Evolutionary conservation across 2,888 invertebrate species (phyloP), one percentile per base, ranked within the genome.

Genomic region (Papilio elwesi): DNA sequence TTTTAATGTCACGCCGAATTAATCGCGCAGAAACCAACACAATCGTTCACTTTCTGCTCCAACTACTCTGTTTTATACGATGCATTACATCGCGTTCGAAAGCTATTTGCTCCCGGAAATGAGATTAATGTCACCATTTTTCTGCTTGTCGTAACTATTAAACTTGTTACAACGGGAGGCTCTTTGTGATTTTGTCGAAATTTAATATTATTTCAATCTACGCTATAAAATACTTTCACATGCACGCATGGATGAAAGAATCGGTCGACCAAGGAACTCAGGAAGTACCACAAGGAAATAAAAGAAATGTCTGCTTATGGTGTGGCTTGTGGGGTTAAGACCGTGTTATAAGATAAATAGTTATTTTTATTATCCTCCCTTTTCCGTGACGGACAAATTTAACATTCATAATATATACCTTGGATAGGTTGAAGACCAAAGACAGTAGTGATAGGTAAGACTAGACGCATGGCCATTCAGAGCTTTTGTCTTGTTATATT

Each of bases 101-200:
- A 74, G 73, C 73, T 70, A 74, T 74, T 74, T 74, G 73, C 73
- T 74, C 70, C 62, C 73, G 70, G 73, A 74, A 74, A 74, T 70
- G 73, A 74, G 73, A 74, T 70, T 66, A 74, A 74, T 74, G 73
- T 74, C 73, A 66, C 73, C 70, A 74, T 74, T 74, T 74, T 74
- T 74, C 73, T 74, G 52, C 63, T 62, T 62, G 62, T 74, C 73
- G 73, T 74, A 70, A 70, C 70, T 63, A 74, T 70, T 70, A 74
- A 74, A 74, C 62, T 74, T 63, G 66, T 67, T 74, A 70, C 70
- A 48, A 53, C 51, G 59, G 66, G 47, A 53, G 10, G 13, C 53
- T 47, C 55, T 59, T 66, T n/a, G 38, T 11, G 38, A 64, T 64
- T 36, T 48, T 16, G 5, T 26, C 15, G 10, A 52, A 70, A 13